Evolutionary conservation across 2,888 invertebrate genomes (phyloP).

Genomic region (Microdon myrmicae): DNA sequence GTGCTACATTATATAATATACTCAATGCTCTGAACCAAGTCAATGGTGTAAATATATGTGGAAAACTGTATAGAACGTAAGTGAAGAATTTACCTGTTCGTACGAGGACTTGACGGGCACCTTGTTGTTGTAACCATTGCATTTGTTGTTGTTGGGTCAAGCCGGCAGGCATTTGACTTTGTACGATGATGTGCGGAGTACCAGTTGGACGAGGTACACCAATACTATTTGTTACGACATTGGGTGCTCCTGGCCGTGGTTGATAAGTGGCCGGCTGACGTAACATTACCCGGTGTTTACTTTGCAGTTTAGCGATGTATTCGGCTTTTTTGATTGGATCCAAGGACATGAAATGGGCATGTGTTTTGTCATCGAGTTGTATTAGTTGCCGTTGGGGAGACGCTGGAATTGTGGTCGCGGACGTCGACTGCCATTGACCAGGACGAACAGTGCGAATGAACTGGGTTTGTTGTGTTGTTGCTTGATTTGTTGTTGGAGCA

Average conservation of each 20-base stretch:
- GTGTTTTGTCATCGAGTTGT: conserved; percentile 84
- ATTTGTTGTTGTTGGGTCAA: conserved; percentile 74
- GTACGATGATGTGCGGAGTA: conserved; percentile 74
- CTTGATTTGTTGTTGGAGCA: conserved; percentile 56
- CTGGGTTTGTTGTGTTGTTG: conserved; percentile 60
- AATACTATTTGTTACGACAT: conserved; percentile 69
- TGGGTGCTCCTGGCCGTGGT: conserved; percentile 63
- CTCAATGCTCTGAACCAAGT: no score
- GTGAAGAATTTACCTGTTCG: conserved; percentile 60
- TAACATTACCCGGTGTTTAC: conserved; percentile 71
- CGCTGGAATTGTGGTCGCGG: conserved; percentile 44
- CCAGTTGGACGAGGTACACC: conserved; percentile 66
- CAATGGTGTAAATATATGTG: no score
- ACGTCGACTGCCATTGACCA: conserved; percentile 55
- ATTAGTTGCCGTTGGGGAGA: conserved; percentile 75
- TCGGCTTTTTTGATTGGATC: conserved; percentile 82
- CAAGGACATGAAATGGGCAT: conserved; percentile 84
- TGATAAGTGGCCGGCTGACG: conserved; percentile 69
- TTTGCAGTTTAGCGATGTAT: conserved; percentile 81
- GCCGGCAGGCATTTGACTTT: conserved; percentile 76
- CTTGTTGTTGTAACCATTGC: conserved; percentile 77
- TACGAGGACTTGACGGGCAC: conserved; percentile 72
- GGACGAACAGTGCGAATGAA: conserved; percentile 56
- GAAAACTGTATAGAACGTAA: no score
- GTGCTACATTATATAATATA: no score